Conservation (phyloP, 2,888 invertebrate species). For the Morinoia aosen region DNA sequence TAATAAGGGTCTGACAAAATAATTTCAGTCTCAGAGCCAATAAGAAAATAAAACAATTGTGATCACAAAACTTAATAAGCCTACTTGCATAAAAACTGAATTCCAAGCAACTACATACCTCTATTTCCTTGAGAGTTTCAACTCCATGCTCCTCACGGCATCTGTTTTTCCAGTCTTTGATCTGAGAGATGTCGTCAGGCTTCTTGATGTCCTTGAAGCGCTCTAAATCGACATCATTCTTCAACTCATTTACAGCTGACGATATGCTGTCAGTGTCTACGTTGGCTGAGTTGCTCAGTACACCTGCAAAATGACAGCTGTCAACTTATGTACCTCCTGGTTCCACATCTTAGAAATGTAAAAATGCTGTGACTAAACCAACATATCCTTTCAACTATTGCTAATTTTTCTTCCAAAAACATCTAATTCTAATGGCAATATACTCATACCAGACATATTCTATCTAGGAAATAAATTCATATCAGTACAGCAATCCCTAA, state of each 20-base stretch:
- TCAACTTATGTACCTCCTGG: background rate
- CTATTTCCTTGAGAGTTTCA: conserved; percentile 58
- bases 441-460: no score
- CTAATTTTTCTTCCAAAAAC: no score
- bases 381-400: no score
- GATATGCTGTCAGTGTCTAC: background rate
- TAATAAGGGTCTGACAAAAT: background rate
- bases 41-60: background rate
- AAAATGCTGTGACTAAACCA: no score
- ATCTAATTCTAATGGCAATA: no score
- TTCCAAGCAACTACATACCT: conserved; percentile 41
- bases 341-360: background rate
- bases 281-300: background rate
- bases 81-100: background rate
- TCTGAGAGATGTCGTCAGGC: conserved; percentile 55
- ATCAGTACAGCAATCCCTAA: no score
- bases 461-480: no score
- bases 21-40: background rate
- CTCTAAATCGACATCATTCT: background rate
- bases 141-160: conserved; percentile 58
- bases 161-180: conserved; percentile 58
- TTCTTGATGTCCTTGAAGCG: conserved; percentile 42
- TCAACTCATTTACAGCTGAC: background rate
- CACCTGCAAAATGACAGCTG: background rate
- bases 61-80: background rate